Percentiles rank a stretch among this genome's conserved stretches.
phyloP scores from a whole-genome alignment of 2,113 vertebrate species.

The Rutilus rutilus region DNA sequence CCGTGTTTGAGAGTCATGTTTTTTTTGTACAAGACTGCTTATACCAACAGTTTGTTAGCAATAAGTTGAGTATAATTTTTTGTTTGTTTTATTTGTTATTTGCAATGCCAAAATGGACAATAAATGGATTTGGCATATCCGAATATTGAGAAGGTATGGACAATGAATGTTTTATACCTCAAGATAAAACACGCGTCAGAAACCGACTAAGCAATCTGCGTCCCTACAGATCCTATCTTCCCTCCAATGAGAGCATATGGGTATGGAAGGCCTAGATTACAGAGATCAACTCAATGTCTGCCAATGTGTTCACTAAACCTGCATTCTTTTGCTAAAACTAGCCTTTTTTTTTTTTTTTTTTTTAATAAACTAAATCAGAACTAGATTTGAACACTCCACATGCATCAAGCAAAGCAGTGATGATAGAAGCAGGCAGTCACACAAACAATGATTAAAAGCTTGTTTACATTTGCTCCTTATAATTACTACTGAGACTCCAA shows the following conservation, averaged over 20 bases:
- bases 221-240: slow-evolving; percentile 3
- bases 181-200: too few relatives aligned
- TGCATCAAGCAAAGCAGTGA: slow-evolving; percentile 59
- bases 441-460: slow-evolving; percentile 79
- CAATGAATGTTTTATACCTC: too few relatives aligned
- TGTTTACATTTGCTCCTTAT: slow-evolving; percentile 76
- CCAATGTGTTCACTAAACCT: not conserved
- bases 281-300: not conserved
- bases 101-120: too few relatives aligned
- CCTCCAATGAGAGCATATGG: slow-evolving; percentile 12
- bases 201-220: too few relatives aligned
- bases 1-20: too few relatives aligned
- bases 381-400: slow-evolving; percentile 54
- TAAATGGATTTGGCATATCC: too few relatives aligned
- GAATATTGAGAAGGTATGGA: too few relatives aligned
- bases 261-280: slow-evolving; percentile 14
- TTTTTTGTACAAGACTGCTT: too few relatives aligned
- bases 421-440: slow-evolving; percentile 71
- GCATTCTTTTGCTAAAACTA: not conserved
- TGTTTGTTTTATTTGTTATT: too few relatives aligned
- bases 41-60: too few relatives aligned
- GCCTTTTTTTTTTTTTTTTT: not conserved
- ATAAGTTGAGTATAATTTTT: too few relatives aligned
- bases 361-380: slow-evolving; percentile 44
- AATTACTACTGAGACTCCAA: slow-evolving; percentile 69